phyloP scores from a whole-genome alignment of 2,113 vertebrate genomes.

The Himantopus leucocephalus region DNA sequence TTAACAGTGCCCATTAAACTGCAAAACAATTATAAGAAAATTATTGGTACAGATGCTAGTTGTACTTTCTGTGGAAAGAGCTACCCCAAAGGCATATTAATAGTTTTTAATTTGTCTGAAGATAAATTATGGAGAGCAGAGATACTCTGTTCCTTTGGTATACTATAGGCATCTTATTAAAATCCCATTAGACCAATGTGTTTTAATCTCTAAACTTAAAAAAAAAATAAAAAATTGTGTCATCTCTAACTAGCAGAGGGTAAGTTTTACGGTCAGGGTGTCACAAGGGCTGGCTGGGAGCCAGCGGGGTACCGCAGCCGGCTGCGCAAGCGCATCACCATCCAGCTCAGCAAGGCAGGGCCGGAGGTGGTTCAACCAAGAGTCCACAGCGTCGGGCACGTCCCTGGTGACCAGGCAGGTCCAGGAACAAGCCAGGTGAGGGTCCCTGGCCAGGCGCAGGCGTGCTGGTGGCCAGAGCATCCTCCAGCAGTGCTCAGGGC shows the following conservation, averaged over 20 bases:
- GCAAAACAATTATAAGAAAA: not conserved
- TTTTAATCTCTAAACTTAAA: not conserved
- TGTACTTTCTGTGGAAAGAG: not conserved
- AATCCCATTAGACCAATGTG: not conserved
- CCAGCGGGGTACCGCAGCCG: not conserved
- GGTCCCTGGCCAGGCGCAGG: too few relatives aligned
- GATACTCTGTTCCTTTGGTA: not conserved
- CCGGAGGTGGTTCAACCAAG: not conserved
- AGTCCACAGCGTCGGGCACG: not conserved
- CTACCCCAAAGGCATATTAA: not conserved
- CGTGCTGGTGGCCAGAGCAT: not conserved
- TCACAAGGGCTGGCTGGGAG: fast-evolving
- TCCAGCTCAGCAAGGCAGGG: not conserved
- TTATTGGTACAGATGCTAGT: not conserved
- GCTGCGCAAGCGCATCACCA: not conserved
- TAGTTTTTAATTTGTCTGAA: not conserved
- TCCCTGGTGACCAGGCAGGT: not conserved
- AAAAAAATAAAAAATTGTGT: too few relatives aligned
- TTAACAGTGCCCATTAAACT: not conserved
- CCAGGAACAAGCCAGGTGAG: fast-evolving
- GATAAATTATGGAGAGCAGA: not conserved
- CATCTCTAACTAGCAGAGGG: not conserved
- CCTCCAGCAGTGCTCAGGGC: not conserved
- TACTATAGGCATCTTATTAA: not conserved
- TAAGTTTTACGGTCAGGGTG: not conserved